These are phyloP conservation scores for Macropodus opercularis DNA, from an alignment of 2,797 vertebrate species.

Conservation along the genomic window DNA sequence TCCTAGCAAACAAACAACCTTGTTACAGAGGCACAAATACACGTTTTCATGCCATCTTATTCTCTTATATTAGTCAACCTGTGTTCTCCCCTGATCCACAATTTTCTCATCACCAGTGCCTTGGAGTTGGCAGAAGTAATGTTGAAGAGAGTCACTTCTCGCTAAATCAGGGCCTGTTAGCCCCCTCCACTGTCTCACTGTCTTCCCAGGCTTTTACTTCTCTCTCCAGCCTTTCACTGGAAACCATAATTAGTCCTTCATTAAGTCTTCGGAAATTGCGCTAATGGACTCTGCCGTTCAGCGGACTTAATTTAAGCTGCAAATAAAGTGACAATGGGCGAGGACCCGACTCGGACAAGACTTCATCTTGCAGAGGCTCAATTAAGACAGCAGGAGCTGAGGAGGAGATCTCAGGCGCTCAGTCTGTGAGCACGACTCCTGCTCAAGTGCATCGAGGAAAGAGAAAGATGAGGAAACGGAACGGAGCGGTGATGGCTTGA, in stretches of 20 bases:
- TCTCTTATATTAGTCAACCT: slow-evolving; percentile 11
- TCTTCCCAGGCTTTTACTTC: slow-evolving; percentile 41
- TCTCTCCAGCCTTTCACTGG: slow-evolving; percentile 52
- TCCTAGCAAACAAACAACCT: slow-evolving; percentile 11
- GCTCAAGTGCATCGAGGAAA: slow-evolving; percentile 4
- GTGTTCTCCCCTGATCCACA: slow-evolving; percentile 22
- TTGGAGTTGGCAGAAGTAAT: slow-evolving; percentile 59
- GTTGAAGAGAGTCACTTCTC: slow-evolving; percentile 55
- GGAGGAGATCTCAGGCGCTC: slow-evolving; percentile 15
- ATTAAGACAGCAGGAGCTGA: slow-evolving; percentile 51
- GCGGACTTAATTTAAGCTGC: slow-evolving; percentile 70
- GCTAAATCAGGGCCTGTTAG: slow-evolving; percentile 68
- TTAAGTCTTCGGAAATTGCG: slow-evolving; percentile 72
- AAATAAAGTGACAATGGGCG: slow-evolving; percentile 69
- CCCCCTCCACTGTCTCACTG: slow-evolving; percentile 32
- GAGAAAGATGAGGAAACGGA: slow-evolving; percentile 19
- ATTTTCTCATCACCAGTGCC: slow-evolving; percentile 44
- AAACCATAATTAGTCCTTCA: slow-evolving; percentile 78
- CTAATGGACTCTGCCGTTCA: slow-evolving; percentile 78
- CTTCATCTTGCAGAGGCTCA: slow-evolving; percentile 60
- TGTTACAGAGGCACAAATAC: slow-evolving; percentile 8
- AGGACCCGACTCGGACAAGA: slow-evolving; percentile 61
- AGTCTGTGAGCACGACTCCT: not conserved
- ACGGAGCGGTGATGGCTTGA: slow-evolving; percentile 17
- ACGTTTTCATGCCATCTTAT: not conserved